phyloP scores from a whole-genome alignment of 2,888 invertebrate species.

The Melinopterus prodromus region DNA sequence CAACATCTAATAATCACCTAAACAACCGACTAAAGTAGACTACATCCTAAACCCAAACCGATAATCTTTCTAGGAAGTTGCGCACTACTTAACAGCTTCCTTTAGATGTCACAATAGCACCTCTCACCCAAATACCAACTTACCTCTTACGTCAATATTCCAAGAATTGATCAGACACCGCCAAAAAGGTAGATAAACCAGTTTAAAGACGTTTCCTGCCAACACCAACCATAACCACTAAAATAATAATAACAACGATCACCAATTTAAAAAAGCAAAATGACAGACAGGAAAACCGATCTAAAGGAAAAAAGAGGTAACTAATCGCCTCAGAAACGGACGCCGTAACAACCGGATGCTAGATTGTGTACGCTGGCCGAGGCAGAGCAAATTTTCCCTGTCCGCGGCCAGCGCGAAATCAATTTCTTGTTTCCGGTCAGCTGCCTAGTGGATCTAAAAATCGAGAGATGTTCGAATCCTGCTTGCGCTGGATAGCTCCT shows the following conservation, averaged over 20 bases:
- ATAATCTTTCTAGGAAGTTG: not conserved
- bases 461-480: not conserved
- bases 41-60: not conserved
- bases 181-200: not conserved
- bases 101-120: not conserved
- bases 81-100: not conserved
- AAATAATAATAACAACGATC: not conserved
- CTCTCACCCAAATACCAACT: not conserved
- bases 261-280: not conserved
- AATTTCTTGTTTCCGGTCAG: constrained; percentile 44
- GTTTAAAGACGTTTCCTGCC: not conserved
- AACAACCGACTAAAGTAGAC: not conserved
- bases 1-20: too few species aligned
- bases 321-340: not conserved
- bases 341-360: constrained; percentile 15
- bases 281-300: not conserved
- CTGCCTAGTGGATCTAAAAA: constrained; percentile 32
- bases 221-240: not conserved
- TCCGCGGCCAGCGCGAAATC: constrained; percentile 37
- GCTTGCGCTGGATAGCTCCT: not conserved
- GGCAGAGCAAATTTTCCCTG: constrained; percentile 29
- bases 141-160: not conserved
- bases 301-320: not conserved
- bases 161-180: not conserved
- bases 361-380: not conserved